phyloP scores from a whole-genome alignment of 1,140 invertebrate species.

The Chelonus insularis region DNA sequence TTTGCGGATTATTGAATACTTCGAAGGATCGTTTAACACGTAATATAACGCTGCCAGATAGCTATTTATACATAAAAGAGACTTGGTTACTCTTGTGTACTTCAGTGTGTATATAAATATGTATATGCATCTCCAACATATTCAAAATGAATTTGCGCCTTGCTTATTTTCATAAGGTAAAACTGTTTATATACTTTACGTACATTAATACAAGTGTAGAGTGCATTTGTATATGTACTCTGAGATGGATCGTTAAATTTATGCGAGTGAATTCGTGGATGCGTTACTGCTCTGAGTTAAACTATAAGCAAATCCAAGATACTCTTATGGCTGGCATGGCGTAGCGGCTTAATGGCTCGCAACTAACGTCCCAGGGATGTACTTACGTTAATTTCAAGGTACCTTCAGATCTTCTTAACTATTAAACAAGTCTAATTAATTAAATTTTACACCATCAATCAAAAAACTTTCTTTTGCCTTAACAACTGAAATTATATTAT shows the following conservation, averaged over 20 bases:
- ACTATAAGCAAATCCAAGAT: conserved; percentile 29
- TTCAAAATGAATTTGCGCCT: too few relatives aligned
- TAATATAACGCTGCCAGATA: conserved; percentile 40
- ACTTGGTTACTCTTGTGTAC: conserved; percentile 16
- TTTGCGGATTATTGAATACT: conserved; percentile 11
- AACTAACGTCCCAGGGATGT: conserved; percentile 41
- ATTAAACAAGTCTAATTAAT: too few relatives aligned
- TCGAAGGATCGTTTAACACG: conserved; percentile 41
- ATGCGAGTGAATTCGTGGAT: conserved; percentile 25
- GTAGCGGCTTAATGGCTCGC: conserved; percentile 46
- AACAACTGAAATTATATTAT: too few relatives aligned
- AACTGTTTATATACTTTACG: not conserved
- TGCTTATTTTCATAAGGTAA: too few relatives aligned
- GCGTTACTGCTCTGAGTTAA: not conserved
- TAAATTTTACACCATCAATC: too few relatives aligned
- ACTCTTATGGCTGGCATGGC: conserved; percentile 38
- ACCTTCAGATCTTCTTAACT: not conserved
- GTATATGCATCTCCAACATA: conserved; percentile 11
- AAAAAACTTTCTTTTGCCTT: too few relatives aligned
- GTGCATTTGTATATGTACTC: not conserved
- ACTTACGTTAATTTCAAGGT: too few relatives aligned
- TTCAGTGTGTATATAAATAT: conserved; percentile 17
- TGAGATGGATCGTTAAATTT: conserved; percentile 26
- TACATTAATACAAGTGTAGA: too few relatives aligned
- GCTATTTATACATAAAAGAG: conserved; percentile 36